Evolutionary conservation across 2,113 vertebrate genomes (phyloP).

Genomic region (Phalacrocorax carbo): DNA sequence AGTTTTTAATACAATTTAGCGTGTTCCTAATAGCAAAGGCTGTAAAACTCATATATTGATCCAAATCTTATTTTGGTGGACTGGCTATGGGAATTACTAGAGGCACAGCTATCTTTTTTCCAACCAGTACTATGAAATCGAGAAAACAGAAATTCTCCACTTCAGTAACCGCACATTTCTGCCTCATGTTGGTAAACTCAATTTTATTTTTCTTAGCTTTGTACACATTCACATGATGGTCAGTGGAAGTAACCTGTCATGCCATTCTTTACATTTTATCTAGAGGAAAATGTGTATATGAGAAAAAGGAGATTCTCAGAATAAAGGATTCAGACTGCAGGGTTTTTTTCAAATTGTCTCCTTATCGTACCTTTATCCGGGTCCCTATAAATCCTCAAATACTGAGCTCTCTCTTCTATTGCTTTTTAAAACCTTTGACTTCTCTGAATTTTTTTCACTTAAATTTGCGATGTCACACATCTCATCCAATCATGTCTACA

Average conservation of each 20-base stretch:
- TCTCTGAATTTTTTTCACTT: not conserved
- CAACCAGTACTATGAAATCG: not conserved
- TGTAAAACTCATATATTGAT: not conserved
- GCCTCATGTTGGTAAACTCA: not conserved
- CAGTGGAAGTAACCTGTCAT: not conserved
- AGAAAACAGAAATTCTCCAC: not conserved
- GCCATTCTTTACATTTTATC: not conserved
- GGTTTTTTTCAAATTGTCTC: not conserved
- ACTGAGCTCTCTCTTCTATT: not conserved
- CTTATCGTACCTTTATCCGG: not conserved
- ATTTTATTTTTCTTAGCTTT: not conserved
- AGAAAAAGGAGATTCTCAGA: not conserved
- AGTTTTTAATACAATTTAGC: not conserved
- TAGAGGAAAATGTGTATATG: not conserved
- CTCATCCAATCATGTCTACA: not conserved
- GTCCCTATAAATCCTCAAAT: not conserved
- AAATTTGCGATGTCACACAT: not conserved
- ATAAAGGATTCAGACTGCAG: not conserved
- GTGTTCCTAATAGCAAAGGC: not conserved
- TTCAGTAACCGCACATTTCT: not conserved
- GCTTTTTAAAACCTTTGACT: not conserved
- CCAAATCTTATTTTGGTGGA: not conserved
- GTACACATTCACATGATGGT: not conserved
- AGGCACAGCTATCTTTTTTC: not conserved
- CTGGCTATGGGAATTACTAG: not conserved